phyloP scores from a whole-genome alignment of 2,797 vertebrate species.

The Rhabdomys pumilio region DNA sequence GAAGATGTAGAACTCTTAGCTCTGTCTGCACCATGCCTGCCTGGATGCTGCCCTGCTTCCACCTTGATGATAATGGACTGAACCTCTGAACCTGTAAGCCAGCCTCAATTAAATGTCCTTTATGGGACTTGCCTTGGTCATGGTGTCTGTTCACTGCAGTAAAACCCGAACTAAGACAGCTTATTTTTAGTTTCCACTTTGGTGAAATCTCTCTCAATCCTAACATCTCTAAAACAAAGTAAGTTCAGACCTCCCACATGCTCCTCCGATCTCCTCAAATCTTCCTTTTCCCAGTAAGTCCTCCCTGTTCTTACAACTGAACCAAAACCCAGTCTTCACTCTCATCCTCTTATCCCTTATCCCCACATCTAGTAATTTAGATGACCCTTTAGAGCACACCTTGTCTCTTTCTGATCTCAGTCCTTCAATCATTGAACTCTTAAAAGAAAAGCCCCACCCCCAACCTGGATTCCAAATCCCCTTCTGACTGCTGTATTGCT shows the following conservation, averaged over 20 bases:
- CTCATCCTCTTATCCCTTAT: not conserved
- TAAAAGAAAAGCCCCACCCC: not conserved
- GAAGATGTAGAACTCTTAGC: not conserved
- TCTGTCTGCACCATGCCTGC: not conserved
- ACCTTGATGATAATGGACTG: not conserved
- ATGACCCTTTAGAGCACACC: conserved; percentile 27
- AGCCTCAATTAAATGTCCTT: not conserved
- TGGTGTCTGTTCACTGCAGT: not conserved
- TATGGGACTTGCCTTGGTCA: not conserved
- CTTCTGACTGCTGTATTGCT: not conserved
- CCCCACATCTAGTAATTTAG: not conserved
- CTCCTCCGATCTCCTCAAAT: not conserved
- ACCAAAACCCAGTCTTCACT: conserved; percentile 10
- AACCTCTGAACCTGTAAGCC: not conserved
- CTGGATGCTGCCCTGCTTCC: not conserved
- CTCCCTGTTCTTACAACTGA: not conserved
- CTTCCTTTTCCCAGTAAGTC: conserved; percentile 16
- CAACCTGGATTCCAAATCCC: not conserved
- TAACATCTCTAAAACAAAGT: conserved; percentile 11
- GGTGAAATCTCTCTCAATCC: conserved; percentile 14
- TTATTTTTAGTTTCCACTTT: conserved; percentile 58
- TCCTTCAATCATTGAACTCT: conserved; percentile 28
- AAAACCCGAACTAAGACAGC: not conserved
- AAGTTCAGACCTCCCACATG: not conserved
- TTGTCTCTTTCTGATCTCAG: not conserved